Evolutionary conservation across 92 coral and sea anemone genomes (phyloP), one percentile per base, ranked within the genome.

Genomic region (Scolanthus callimorphus): DNA sequence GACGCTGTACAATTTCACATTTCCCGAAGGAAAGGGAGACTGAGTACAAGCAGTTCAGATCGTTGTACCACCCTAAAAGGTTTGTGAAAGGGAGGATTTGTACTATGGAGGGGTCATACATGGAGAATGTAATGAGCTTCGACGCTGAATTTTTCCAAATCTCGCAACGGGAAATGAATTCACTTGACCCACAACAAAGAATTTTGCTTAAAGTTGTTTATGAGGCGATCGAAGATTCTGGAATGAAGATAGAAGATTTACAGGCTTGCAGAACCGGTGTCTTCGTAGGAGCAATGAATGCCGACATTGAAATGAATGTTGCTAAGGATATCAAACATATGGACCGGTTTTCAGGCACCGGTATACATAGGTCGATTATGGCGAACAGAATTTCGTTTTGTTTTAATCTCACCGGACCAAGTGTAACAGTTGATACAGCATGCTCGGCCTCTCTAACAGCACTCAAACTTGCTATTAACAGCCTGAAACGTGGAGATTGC

Each of bases 401-500:
- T 30, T 58, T 88, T 26, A 78, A 88, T 54, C 59, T 88, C 8
- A 88, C 85, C 0, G 96, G 96, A 1, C 96, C 96, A 25, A 88
- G 96, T 31, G 17, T 88, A 19, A 70, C 84, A 11, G 90, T 88
- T 11, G 90, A 88, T 29, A 84, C 96, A 0, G 96, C 96, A 1
- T 88, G 96, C 54, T 88, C 96, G 0, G 83, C 96, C 3, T 88
- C 96, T n/a, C 57, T 88, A 22, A 79, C 78, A n/a, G 96, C 96
- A 6, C 80, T 88, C 24, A 79, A 75, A 41, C 49, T 88, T 37
- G 96, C 96, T 20, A 38, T 50, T 34, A 79, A 68, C 13, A 73
- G 64, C 62, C 69, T 88, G 3, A 70, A 62, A 26, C 58, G 49
- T 9, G 69, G 62, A 2, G 81, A 76, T 2, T 89, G 96, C 45